These are phyloP conservation scores for Coptotermes formosanus DNA, from an alignment of 1,140 invertebrate genomes.

Conservation along the genomic window DNA sequence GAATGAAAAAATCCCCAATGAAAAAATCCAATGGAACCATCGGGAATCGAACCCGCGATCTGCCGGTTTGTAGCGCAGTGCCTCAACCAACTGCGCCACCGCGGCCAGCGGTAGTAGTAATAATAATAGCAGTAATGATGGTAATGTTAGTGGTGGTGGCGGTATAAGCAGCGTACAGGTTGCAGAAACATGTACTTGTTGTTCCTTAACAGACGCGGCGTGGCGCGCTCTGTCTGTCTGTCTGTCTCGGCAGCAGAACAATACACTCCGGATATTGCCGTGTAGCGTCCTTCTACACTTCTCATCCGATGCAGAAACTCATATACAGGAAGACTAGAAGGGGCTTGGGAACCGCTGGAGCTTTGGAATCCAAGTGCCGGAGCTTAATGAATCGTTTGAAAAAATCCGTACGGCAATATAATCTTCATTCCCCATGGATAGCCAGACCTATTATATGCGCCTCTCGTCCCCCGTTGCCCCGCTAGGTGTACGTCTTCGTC, in stretches of 20 bases:
- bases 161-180: not conserved
- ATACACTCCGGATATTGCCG: not conserved
- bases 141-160: not conserved
- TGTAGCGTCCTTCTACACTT: not conserved
- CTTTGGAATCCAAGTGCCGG: slow-evolving; percentile 18
- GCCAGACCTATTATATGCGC: slow-evolving; percentile 28
- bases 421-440: slow-evolving; percentile 28
- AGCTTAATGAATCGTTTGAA: slow-evolving; percentile 27
- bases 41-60: too few relatives aligned
- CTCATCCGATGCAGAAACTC: not conserved
- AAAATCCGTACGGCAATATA: slow-evolving; percentile 30
- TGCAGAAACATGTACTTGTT: not conserved
- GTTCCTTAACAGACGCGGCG: not conserved
- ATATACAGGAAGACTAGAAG: not conserved
- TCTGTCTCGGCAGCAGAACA: not conserved
- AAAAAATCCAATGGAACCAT: too few relatives aligned
- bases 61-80: too few relatives aligned
- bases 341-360: not conserved
- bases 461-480: not conserved
- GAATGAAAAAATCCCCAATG: too few relatives aligned
- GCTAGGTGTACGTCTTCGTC: not conserved
- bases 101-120: too few relatives aligned
- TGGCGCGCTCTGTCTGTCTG: not conserved
- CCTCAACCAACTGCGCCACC: too few relatives aligned
- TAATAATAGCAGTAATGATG: not conserved